A percentile compares a stretch with the other conserved stretches of the same genome.
Evolutionary conservation across 2,797 vertebrate genomes (phyloP).

Genomic region (Pangasius djambal): DNA sequence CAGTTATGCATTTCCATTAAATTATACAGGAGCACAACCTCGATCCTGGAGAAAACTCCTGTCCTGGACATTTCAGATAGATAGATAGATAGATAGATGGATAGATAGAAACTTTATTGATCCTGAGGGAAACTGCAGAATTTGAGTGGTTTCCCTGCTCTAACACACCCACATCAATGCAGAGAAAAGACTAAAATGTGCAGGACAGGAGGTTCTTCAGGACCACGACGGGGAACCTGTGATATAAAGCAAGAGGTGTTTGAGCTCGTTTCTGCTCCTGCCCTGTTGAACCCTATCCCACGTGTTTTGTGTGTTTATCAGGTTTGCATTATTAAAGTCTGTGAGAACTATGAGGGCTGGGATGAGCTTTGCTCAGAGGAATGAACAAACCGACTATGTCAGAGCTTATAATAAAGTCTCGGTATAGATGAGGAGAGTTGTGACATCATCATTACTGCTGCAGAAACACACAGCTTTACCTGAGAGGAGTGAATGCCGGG

Average conservation of each 20-base stretch:
- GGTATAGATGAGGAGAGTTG: neutral
- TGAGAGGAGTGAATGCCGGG: neutral
- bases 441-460: neutral
- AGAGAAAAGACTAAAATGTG: neutral
- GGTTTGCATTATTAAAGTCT: neutral
- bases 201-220: neutral
- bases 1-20: no score
- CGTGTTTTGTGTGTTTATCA: neutral
- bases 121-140: neutral
- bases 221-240: neutral
- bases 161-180: neutral
- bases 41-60: no score
- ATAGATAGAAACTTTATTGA: neutral
- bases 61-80: neutral
- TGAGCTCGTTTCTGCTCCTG: no score
- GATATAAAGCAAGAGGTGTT: neutral
- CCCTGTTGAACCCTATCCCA: neutral
- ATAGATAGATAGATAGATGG: neutral
- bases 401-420: neutral
- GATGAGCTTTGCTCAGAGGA: neutral
- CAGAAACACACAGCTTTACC: conserved; percentile 12
- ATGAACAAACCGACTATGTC: neutral
- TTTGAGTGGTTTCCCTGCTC: neutral
- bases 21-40: no score
- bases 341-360: neutral